Evolutionary conservation across 2,113 vertebrate genomes (phyloP).

Genomic region (Amphilophus citrinellus): DNA sequence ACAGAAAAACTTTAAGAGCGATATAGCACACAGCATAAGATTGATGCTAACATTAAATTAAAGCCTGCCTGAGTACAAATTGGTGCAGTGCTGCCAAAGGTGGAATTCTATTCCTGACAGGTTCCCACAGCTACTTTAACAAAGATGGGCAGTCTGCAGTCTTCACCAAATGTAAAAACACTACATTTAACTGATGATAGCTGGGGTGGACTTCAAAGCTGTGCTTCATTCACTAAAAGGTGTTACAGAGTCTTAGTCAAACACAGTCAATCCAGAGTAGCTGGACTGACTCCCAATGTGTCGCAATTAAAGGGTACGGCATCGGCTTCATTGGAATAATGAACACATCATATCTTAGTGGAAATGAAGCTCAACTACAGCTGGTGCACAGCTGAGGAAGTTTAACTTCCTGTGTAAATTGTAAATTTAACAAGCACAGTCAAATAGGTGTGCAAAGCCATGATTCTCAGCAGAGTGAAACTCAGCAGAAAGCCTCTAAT

Average conservation of each 20-base stretch:
- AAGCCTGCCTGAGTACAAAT: neutral
- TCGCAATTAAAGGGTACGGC: neutral
- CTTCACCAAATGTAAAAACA: neutral
- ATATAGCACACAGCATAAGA: neutral
- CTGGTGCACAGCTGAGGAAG: no score
- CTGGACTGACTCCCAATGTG: no score
- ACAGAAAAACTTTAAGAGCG: neutral
- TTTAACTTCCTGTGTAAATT: no score
- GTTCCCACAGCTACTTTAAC: neutral
- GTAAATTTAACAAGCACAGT: neutral
- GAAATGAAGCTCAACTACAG: no score
- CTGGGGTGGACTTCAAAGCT: neutral
- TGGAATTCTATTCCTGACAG: neutral
- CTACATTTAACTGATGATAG: neutral
- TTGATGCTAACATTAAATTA: neutral
- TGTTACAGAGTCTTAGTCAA: neutral
- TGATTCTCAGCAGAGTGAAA: no score
- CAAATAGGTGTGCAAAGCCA: no score
- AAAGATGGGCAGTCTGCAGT: neutral
- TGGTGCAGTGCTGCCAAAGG: neutral
- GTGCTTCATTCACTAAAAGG: neutral
- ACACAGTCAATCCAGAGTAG: neutral
- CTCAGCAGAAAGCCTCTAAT: neutral
- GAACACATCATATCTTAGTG: neutral
- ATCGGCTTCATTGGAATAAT: neutral